Evolutionary conservation across 2,797 vertebrate genomes (phyloP), one percentile per base, ranked within the genome.

Genomic region (Dryobates pubescens): DNA sequence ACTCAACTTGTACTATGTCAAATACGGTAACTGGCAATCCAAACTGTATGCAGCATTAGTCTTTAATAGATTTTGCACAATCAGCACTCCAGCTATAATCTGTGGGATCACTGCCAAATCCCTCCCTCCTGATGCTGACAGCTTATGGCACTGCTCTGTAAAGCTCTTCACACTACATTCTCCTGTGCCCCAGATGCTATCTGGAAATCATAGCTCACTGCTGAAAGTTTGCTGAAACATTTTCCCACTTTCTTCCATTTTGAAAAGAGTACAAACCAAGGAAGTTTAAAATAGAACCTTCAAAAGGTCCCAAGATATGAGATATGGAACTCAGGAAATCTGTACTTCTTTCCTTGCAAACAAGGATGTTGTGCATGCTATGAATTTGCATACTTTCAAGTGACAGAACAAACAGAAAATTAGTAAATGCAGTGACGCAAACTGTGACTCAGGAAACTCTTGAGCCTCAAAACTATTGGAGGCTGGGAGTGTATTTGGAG

Each of bases 171-270:
- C 58, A 57, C 68, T 58, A 68, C 74, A 87, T 81, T 85, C 83
- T 49, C 71, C 92, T 30, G n/a, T 41, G 23, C 58, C 62, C 30
- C 15, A 62, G 53, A 23, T 69, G 49, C 63, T 92, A 94, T 96
- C 94, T 95, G 82, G 94, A 94, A 94, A 96, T 94, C 84, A 81
- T 6, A 64, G n/a, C 49, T 77, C 53, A 18, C 58, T 59, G 82
- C 56, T 67, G 77, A 96, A 94, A 90, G 77, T 32, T 17, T 71
- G 34, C 43, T 92, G 65, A 82, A 73, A 71, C 36, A 47, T 86
- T 81, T 73, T 53, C 38, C 67, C 6, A 11, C 72, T 86, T 94
- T 62, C n/a, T 64, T 80, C 68, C 53, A 53, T 32, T 94, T 86
- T 59, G 67, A 79, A 84, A 88, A 30, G 69, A 91, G 56, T 17